Percentiles rank a stretch among this genome's conserved stretches.
Conservation (phyloP, 2,888 invertebrate genomes). For the Dicroscelio sp. region DNA sequence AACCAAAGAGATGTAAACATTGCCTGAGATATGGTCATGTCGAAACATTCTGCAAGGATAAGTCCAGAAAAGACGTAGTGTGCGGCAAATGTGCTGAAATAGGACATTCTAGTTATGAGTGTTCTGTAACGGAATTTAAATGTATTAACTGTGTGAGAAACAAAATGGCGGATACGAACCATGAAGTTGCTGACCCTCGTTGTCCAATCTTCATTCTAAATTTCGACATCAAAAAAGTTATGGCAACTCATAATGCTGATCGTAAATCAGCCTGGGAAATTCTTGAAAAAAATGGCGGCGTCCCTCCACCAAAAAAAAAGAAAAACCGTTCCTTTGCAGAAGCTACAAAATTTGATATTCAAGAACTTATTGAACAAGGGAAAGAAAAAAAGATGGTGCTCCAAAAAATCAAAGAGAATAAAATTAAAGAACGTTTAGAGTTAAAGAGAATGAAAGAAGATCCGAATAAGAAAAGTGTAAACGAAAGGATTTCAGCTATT, state of each 20-base stretch:
- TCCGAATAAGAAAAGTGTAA: too few relatives aligned
- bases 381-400: neutral
- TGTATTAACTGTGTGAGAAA: neutral
- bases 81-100: neutral
- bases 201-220: neutral
- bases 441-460: too few relatives aligned
- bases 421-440: too few relatives aligned
- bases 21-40: neutral
- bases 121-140: neutral
- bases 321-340: neutral
- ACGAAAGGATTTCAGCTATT: too few relatives aligned
- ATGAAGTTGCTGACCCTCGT: neutral
- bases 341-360: neutral
- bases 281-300: constrained; percentile 7
- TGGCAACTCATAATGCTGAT: constrained; percentile 17
- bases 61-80: neutral
- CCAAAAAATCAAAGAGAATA: neutral
- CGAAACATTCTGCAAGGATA: neutral
- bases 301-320: neutral
- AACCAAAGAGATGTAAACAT: neutral
- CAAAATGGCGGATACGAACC: neutral
- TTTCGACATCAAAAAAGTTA: neutral
- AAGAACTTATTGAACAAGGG: neutral
- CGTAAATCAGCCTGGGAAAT: neutral
- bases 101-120: neutral